phyloP scores from a whole-genome alignment of 2,888 invertebrate species.

The Meteorus colon region DNA sequence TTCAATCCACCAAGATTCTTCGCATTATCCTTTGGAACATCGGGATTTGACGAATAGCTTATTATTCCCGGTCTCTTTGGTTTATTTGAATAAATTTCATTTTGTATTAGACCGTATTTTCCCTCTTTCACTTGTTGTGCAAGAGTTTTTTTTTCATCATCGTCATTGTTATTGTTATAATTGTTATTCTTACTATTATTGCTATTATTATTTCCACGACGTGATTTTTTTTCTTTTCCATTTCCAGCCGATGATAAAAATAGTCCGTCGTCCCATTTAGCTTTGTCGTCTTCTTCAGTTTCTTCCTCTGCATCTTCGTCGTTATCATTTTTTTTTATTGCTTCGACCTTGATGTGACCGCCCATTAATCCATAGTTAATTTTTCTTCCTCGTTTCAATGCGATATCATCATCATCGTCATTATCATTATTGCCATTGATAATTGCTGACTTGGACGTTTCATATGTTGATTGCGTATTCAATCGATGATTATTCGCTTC shows the following conservation, averaged over 20 bases:
- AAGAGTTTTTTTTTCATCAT: constrained; percentile 87
- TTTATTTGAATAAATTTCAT: constrained; percentile 83
- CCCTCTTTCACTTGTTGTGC: constrained; percentile 94
- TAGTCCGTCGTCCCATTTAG: constrained; percentile 76
- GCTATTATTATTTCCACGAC: constrained; percentile 57
- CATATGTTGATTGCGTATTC: constrained; percentile 16
- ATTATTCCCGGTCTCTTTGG: constrained; percentile 87
- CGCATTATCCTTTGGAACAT: constrained; percentile 86
- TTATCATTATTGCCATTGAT: constrained; percentile 47
- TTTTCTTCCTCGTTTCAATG: constrained; percentile 52
- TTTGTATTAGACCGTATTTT: constrained; percentile 91
- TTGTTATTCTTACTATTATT: neutral
- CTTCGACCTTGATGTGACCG: constrained; percentile 77
- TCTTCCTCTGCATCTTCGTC: constrained; percentile 29
- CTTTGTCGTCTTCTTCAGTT: constrained; percentile 55
- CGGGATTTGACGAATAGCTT: constrained; percentile 87
- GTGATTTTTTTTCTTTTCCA: constrained; percentile 76
- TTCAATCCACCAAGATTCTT: constrained; percentile 87
- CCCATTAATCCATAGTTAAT: constrained; percentile 76
- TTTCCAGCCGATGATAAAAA: constrained; percentile 82
- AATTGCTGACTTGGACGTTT: constrained; percentile 47
- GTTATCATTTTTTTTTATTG: constrained; percentile 32
- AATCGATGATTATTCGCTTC: constrained; percentile 5
- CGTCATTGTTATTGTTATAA: constrained; percentile 70
- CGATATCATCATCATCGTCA: constrained; percentile 25